phyloP scores from a whole-genome alignment of 2,888 invertebrate species.

The Entomobrya proxima region DNA sequence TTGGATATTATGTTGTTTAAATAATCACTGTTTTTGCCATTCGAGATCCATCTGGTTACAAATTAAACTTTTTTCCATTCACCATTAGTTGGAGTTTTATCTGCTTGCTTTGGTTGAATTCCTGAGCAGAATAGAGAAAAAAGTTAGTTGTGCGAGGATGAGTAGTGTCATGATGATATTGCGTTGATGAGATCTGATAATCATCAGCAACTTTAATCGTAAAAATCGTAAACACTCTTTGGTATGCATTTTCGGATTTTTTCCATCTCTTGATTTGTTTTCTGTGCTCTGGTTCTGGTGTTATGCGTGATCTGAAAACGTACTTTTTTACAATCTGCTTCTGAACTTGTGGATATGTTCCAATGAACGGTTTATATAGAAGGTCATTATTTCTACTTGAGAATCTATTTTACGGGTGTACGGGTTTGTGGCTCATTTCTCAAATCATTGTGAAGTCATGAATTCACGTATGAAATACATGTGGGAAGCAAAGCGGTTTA shows the following conservation, averaged over 20 bases:
- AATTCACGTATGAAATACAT: no score
- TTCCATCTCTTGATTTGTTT: not conserved
- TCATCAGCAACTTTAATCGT: not conserved
- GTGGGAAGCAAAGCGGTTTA: no score
- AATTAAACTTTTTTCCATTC: constrained; percentile 37
- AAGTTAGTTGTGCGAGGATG: not conserved
- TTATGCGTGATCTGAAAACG: no score
- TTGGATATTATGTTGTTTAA: constrained; percentile 36
- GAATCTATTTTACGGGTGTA: no score
- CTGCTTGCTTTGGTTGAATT: not conserved
- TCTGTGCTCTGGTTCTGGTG: not conserved
- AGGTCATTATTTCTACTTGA: no score
- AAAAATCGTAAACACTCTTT: constrained; percentile 14
- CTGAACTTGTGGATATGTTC: no score
- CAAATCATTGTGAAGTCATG: no score
- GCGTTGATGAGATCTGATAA: constrained; percentile 22
- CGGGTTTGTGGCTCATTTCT: no score
- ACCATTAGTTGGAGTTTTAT: not conserved
- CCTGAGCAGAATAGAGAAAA: not conserved
- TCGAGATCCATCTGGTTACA: constrained; percentile 38
- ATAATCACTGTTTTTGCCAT: constrained; percentile 25
- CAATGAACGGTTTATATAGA: no score
- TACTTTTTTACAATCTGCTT: no score
- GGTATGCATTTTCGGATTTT: not conserved
- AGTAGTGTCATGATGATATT: not conserved